Base-by-base conservation (phyloP, 2,888 invertebrate genomes). In the Andrena trimmerana region DNA sequence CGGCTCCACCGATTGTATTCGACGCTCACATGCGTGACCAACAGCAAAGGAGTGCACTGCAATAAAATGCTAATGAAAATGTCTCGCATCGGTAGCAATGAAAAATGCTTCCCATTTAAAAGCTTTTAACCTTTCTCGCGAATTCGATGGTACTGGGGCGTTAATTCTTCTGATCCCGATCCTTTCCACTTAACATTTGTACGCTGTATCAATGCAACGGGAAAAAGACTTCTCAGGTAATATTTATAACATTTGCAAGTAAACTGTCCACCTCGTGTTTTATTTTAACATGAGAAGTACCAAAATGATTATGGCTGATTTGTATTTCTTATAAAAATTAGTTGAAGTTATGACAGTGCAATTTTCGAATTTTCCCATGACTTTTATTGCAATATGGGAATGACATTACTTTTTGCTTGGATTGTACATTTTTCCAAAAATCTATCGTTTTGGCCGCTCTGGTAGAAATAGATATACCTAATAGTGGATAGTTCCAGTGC, bases 11-110 rank as follows among this genome's bases (percentile, higher is more conserved):
- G 70, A 78, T 62, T 27, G 42, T 36, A 68, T 71, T 68, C 67
- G 54, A 70, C 62, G 42, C 20, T n/a, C 20, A 42, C 33, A 31
- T 42, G 52, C 54, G 60, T 42, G 70, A 63, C 33, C 77, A 52
- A n/a, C 13, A 20, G 27, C 16, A 33, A 57, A 77, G 52, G 29
- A 62, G 42, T 54, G 69, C 24, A 42, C 5, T 50, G 65, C 52
- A 42, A 65, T 68, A 60, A 72, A 73, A 73, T 78, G 54, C 65
- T 82, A 82, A 78, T 70, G 36, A 78, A 67, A 78, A 24, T 48
- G 57, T 33, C 60, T 33, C 52, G 29, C 66, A 36, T 42, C 68
- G 42, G 2, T 20, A 13, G 10, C 42, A n/a, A 68, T 50, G 52
- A 76, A 60, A 69, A 52, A 69, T 42, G 42, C 42, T 42, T 16